Conservation (phyloP, 2,888 invertebrate genomes). For the Sarcophaga variegata region DNA sequence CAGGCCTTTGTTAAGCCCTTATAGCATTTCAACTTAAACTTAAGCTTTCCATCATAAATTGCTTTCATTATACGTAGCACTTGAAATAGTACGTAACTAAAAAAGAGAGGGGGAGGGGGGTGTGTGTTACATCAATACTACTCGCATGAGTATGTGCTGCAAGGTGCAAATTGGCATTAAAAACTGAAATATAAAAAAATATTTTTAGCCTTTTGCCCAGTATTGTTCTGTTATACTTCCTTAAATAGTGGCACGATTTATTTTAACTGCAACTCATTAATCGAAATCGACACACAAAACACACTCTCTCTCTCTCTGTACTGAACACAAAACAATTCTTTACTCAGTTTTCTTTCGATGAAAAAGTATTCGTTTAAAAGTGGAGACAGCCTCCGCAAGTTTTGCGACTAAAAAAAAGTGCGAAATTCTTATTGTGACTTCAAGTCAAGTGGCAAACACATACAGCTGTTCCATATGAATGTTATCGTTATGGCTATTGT, state of each 20-base stretch:
- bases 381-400: conserved; percentile 21
- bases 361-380: not conserved
- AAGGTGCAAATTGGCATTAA: conserved; percentile 65
- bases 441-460: conserved; percentile 39
- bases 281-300: conserved; percentile 76
- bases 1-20: not conserved
- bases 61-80: too few species aligned
- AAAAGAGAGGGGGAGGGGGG: too few species aligned
- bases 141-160: conserved; percentile 18
- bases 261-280: conserved; percentile 80
- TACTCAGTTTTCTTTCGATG: not conserved
- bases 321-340: conserved; percentile 21
- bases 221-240: conserved; percentile 56
- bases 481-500: conserved; percentile 18
- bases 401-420: conserved; percentile 46
- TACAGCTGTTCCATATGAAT: not conserved
- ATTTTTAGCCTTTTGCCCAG: conserved; percentile 26
- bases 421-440: conserved; percentile 48
- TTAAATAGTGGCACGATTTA: conserved; percentile 72
- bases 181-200: conserved; percentile 41
- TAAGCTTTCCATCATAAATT: not conserved
- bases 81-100: too few species aligned
- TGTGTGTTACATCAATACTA: too few species aligned
- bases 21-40: not conserved
- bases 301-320: not conserved